phyloP scores from a whole-genome alignment of 2,797 vertebrate genomes.

The Epinephelus coioides region DNA sequence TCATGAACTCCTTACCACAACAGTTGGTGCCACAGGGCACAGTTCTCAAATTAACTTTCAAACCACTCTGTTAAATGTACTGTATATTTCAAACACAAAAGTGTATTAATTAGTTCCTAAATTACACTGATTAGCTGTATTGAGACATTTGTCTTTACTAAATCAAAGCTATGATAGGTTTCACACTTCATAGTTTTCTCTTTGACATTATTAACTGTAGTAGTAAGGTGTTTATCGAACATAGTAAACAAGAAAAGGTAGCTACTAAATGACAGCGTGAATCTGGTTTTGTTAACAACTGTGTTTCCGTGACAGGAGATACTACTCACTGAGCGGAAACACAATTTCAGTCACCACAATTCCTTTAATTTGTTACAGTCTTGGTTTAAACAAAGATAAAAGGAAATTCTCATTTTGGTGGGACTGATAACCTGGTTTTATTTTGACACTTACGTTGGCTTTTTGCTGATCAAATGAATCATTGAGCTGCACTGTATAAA shows the following conservation, averaged over 20 bases:
- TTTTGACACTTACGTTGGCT: not conserved
- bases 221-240: not conserved
- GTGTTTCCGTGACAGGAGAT: not conserved
- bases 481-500: not conserved
- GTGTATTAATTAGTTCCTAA: not conserved
- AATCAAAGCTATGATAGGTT: not conserved
- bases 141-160: not conserved
- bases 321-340: not conserved
- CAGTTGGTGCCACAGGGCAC: too few relatives aligned
- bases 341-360: not conserved
- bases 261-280: not conserved
- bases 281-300: not conserved
- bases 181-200: not conserved
- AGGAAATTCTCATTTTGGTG: not conserved
- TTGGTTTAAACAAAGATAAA: not conserved
- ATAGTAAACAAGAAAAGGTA: not conserved
- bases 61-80: not conserved
- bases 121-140: not conserved
- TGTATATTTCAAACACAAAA: conserved; percentile 1
- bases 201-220: not conserved
- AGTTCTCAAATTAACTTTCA: not conserved
- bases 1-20: too few relatives aligned
- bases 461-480: not conserved
- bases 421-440: not conserved
- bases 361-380: not conserved